Base-by-base conservation (phyloP, 2,888 invertebrate species). In the Lasioglossum calceatum region DNA sequence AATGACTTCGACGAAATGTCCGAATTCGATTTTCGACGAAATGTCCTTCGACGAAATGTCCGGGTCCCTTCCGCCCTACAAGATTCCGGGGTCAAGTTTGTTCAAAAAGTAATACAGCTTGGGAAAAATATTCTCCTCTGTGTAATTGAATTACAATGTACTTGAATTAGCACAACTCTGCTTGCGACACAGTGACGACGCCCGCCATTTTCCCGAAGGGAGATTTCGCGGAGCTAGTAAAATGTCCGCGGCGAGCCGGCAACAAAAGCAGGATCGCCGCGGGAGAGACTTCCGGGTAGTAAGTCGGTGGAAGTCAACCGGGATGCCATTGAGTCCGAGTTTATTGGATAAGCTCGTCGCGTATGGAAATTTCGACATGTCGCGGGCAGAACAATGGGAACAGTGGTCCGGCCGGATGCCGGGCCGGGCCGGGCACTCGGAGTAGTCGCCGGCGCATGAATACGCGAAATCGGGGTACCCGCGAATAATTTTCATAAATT, bases 401-500 rank as follows among this genome's bases (percentile, higher is more conserved):
- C 76, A 58, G 39, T 72, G 79, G 81, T 39, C 79, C 77, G 78
- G 78, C 76, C 85, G 87, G 80, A 87, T 87, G 87, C 87, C 87
- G 81, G 42, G 42, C 64, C 64, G 64, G 32, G 36, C 47, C 67
- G 23, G 71, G 64, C n/a, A 39, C 36, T 16, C 32, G 50, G 27
- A 72, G 71, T n/a, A 47, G 74, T 42, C 23, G n/a, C 36, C 72
- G 81, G 72, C 39, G 87, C 89, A 91, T 90, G 91, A 93, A 92
- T 90, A 92, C 92, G 91, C 91, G 91, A 92, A 91, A 92, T 92
- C 88, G 90, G 87, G 88, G 88, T 87, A 91, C 89, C 87, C 89
- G 88, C 90, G 93, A 94, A 94, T 94, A 94, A 94, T 94, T 94
- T 94, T 94, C 94, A 94, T 94, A 94, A 94, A 94, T 94, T 94